A percentile compares a stretch with the other conserved stretches of the same genome.
Conservation (phyloP, 2,888 invertebrate genomes). For the Aspidapion aeneum region DNA sequence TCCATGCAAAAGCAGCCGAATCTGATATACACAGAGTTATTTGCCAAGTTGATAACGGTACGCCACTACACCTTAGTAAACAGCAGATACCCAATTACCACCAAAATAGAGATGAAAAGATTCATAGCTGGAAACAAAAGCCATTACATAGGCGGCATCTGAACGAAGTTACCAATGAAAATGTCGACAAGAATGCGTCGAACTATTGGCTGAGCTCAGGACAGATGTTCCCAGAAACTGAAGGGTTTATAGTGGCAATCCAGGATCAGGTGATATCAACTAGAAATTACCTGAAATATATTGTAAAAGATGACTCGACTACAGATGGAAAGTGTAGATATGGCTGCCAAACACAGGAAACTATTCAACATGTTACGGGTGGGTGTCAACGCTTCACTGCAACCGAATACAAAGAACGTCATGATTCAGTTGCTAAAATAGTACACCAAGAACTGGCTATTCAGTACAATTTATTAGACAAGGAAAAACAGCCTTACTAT, state of each 20-base stretch:
- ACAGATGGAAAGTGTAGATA: constrained; percentile 3
- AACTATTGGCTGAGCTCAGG: constrained; percentile 18
- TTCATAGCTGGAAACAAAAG: constrained; percentile 9
- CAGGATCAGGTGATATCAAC: constrained; percentile 16
- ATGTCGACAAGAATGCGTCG: constrained; percentile 19
- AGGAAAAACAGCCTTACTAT: background rate
- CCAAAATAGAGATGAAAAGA: background rate
- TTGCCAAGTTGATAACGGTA: background rate
- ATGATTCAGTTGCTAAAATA: background rate
- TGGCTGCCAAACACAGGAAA: background rate
- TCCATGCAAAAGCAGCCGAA: background rate
- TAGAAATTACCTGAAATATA: constrained; percentile 6
- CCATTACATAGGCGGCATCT: constrained; percentile 15
- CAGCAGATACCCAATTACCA: background rate
- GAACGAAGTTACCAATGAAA: constrained; percentile 10
- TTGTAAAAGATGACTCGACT: background rate
- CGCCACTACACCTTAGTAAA: background rate
- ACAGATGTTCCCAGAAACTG: constrained; percentile 19
- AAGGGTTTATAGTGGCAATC: constrained; percentile 17
- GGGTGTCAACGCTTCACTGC: background rate
- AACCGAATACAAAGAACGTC: constrained; percentile 1
- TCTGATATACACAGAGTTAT: background rate
- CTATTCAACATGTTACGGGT: background rate
- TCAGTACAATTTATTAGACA: background rate
- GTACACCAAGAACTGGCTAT: background rate